Evolutionary conservation across 2,888 invertebrate genomes (phyloP), one percentile per base, ranked within the genome.

Genomic region (Cetonia aurata): DNA sequence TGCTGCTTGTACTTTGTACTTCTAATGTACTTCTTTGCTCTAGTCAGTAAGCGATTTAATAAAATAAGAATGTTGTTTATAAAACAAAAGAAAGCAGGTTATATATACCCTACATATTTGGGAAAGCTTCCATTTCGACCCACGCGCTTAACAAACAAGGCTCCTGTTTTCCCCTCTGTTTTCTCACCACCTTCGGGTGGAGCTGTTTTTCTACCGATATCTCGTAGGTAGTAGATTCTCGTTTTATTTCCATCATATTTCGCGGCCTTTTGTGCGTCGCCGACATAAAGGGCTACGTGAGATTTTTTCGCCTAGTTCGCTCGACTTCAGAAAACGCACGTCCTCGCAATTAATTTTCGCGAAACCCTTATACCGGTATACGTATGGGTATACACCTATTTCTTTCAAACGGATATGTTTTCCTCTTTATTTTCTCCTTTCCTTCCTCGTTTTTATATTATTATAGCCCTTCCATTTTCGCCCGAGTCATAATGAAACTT

Each of bases 401-500:
- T 41, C 57, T 41, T 57, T 57, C 57, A 57, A 25, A 37, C 17
- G 57, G 57, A 57, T 57, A 57, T 57, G 57, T 57, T 57, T 57
- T 57, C 37, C 31, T 41, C 15, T 52, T 42, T 41, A 15, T 15
- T 15, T 55, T 57, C 41, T 57, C 41, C 17, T 55, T 41, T 57
- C 19, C 17, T 15, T 57, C 15, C 19, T 41, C 53, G 25, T 25
- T 19, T 57, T 57, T 57, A 57, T 57, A 57, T 25, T 25, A 25
- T 25, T 25, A 25, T 57, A 17, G 41, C 57, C 10, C 41, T 57
- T 57, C 41, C 57, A 57, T 57, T 57, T 25, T 41, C 41, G 57
- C 42, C 57, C 12, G 57, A 41, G 57, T 57, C 57, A 57, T 57
- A 57, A 57, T 57, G 41, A 57, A 57, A 57, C 57, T 57, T 57